Base-by-base conservation (phyloP, 2,797 vertebrate genomes). In the Bovichtus diacanthus region DNA sequence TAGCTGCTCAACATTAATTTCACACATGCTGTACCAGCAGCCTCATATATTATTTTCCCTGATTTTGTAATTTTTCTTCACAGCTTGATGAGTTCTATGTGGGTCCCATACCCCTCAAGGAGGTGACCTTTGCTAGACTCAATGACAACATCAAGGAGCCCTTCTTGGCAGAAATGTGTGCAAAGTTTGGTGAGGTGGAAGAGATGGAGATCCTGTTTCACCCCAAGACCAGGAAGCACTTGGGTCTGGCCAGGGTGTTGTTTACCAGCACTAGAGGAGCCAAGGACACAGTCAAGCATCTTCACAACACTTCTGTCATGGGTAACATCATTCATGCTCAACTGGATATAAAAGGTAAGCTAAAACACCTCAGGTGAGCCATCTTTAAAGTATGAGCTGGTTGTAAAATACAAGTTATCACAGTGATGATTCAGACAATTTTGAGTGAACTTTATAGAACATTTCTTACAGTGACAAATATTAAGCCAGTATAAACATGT, bases 271-370 rank as follows among this genome's bases (percentile, higher is more conserved):
- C 97, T 43, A 95, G 96, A 72, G 96, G 96, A 10, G 97, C 97
- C 18, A 97, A 97, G 90, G 97, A 98, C 69, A 97, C 96, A 0
- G 97, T 98, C 71, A 96, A 96, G 83, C 95, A 97, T 39, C 94
- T 98, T 76, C 96, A 98, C 94, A 97, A 97, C 82, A 98, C 97
- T 78, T 96, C 97, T 0, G 96, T 98, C 81, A 98, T 98, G 97
- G 97, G 97, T 41, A 98, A 97, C 92, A 96, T 98, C 75, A 97
- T 98, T 82, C 97, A 98, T n/a, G 97, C 96, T 12, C 97, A 98
- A 80, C 95, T 98, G 9, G 97, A 98, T 88, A 96, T 97, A 81
- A 97, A 97, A 95, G 97, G 97, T 98, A 84, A 67, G 69, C 4
- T 50, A 5, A 25, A 49, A 25, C 10, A 27, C 5, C 4, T 51